Conservation (phyloP, 2,888 invertebrate species). For the Cryptocephalus moraei region DNA sequence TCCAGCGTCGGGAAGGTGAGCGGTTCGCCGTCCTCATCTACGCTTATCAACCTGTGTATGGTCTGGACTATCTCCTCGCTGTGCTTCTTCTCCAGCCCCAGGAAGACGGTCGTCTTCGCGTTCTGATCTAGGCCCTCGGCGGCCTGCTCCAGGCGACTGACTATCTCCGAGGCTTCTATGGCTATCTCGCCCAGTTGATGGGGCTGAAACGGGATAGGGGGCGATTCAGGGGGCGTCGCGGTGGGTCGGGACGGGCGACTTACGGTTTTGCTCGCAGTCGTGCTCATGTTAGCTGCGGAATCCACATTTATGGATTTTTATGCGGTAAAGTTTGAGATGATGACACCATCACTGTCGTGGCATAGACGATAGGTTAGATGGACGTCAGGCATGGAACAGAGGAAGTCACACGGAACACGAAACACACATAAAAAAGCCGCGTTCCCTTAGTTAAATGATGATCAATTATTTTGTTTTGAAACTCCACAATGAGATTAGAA, state of each 20-base stretch:
- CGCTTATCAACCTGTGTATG: slow-evolving; percentile 49
- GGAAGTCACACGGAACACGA: too few species aligned
- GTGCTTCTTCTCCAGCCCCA: slow-evolving; percentile 34
- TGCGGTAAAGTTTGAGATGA: too few species aligned
- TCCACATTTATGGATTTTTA: too few species aligned
- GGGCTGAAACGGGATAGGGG: slow-evolving; percentile 10
- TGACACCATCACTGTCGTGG: too few species aligned
- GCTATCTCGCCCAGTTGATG: slow-evolving; percentile 36
- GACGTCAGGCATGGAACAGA: too few species aligned
- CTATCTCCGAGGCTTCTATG: slow-evolving; percentile 38
- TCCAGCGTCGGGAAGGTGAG: slow-evolving; percentile 50
- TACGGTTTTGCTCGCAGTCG: slow-evolving; percentile 15
- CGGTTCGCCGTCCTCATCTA: slow-evolving; percentile 54
- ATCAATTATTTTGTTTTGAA: too few species aligned
- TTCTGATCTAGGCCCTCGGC: slow-evolving; percentile 31
- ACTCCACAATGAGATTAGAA: too few species aligned
- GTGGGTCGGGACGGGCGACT: background rate
- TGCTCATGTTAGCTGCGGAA: too few species aligned
- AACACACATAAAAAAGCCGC: too few species aligned
- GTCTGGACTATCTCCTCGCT: slow-evolving; percentile 49
- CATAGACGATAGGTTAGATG: too few species aligned
- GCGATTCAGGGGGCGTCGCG: too few species aligned
- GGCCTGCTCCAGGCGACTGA: slow-evolving; percentile 37
- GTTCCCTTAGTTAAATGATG: too few species aligned
- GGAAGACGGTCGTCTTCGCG: slow-evolving; percentile 31